Percentiles rank a stretch among this genome's conserved stretches.
Evolutionary conservation across 2,797 vertebrate species (phyloP).

Genomic region (Sebastes baramenuke): DNA sequence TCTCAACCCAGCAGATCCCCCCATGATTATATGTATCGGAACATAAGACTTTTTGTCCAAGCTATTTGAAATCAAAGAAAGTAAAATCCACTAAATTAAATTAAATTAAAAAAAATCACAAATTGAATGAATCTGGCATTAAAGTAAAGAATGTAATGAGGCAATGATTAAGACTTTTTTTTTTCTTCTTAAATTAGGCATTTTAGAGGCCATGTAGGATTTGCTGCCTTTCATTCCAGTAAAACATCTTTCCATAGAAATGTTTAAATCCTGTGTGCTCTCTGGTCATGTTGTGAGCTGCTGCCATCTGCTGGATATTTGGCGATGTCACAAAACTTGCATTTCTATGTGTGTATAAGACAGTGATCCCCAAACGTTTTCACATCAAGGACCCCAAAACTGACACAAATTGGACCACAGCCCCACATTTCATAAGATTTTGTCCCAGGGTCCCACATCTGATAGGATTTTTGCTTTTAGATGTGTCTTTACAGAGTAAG

Average conservation of each 20-base stretch:
- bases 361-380: background rate
- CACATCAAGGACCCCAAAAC: no score
- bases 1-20: background rate
- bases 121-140: background rate
- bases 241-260: background rate
- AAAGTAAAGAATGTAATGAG: background rate
- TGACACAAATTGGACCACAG: no score
- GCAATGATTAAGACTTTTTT: background rate
- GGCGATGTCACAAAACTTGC: background rate
- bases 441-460: accelerated
- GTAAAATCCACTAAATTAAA: background rate
- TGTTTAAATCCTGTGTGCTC: background rate
- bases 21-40: background rate
- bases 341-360: background rate
- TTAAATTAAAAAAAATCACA: background rate
- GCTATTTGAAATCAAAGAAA: background rate
- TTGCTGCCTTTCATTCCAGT: background rate
- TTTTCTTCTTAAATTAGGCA: background rate
- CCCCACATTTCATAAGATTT: accelerated
- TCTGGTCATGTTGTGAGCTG: background rate
- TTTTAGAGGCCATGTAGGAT: background rate
- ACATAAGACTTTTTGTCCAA: background rate
- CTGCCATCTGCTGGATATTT: conserved; percentile 66
- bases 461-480: no score
- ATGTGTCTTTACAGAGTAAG: no score